Conservation (phyloP, 2,113 vertebrate species). For the Tragelaphus imberbis region DNA sequence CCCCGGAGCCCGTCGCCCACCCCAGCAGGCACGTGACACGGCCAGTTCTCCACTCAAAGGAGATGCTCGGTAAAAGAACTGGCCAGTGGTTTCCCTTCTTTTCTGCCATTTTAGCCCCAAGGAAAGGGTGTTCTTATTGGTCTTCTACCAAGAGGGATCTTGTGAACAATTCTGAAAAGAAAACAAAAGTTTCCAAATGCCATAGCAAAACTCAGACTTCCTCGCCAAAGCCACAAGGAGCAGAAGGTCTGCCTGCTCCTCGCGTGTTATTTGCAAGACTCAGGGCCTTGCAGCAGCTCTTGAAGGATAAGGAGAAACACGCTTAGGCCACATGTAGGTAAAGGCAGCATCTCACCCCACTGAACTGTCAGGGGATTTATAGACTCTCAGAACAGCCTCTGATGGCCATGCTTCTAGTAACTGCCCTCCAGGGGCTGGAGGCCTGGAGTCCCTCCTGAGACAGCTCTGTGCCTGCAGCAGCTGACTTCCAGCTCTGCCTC, state of each 20-base stretch:
- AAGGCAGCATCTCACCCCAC: neutral
- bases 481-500: conserved; percentile 17
- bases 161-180: neutral
- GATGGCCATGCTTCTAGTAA: neutral
- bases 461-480: neutral
- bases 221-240: neutral
- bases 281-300: neutral
- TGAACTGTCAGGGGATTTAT: neutral
- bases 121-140: neutral
- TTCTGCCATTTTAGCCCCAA: neutral
- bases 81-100: neutral
- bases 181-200: conserved; percentile 29
- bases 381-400: neutral
- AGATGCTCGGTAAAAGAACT: neutral
- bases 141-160: neutral
- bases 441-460: neutral
- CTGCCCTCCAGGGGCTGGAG: neutral
- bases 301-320: neutral
- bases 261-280: neutral
- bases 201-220: neutral
- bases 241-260: neutral
- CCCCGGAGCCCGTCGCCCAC: too few species aligned
- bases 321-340: neutral
- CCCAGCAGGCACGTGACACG: neutral
- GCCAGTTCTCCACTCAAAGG: neutral